Conservation (phyloP, 2,888 invertebrate genomes). For the Meteorus cinctellus region DNA sequence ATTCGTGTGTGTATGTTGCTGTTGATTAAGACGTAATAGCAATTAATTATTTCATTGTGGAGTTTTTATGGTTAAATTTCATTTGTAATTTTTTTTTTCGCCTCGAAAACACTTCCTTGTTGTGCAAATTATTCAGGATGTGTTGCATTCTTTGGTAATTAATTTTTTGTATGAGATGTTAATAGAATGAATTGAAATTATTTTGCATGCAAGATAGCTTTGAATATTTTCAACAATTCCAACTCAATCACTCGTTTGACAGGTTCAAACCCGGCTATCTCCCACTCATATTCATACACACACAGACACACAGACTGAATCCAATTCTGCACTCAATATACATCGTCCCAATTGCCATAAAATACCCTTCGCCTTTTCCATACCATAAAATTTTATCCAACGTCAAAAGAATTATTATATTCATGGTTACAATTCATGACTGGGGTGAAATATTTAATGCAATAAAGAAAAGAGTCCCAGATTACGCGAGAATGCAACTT, state of each 20-base stretch:
- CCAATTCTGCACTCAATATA: no score
- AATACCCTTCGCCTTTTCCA: no score
- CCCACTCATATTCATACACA: no score
- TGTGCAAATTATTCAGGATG: no score
- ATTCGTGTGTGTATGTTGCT: not conserved
- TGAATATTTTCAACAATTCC: no score
- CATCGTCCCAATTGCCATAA: no score
- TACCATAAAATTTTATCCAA: slow-evolving; percentile 60
- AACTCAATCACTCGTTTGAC: no score
- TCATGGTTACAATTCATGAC: slow-evolving; percentile 30
- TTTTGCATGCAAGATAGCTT: not conserved
- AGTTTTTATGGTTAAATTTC: not conserved
- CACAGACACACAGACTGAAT: no score
- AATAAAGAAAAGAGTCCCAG: slow-evolving; percentile 58
- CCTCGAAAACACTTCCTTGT: not conserved
- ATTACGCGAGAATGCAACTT: slow-evolving; percentile 68
- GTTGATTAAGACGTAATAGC: slow-evolving; percentile 24
- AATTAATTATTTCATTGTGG: slow-evolving; percentile 21
- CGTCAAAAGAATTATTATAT: slow-evolving; percentile 34
- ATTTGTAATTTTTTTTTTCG: not conserved
- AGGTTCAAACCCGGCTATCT: no score
- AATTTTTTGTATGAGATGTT: not conserved
- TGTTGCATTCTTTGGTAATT: no score
- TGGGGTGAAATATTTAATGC: slow-evolving; percentile 9
- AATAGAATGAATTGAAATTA: not conserved